Evolutionary conservation across 1,140 invertebrate genomes (phyloP), one percentile per base, ranked within the genome.

Genomic region (Drosophila teissieri): DNA sequence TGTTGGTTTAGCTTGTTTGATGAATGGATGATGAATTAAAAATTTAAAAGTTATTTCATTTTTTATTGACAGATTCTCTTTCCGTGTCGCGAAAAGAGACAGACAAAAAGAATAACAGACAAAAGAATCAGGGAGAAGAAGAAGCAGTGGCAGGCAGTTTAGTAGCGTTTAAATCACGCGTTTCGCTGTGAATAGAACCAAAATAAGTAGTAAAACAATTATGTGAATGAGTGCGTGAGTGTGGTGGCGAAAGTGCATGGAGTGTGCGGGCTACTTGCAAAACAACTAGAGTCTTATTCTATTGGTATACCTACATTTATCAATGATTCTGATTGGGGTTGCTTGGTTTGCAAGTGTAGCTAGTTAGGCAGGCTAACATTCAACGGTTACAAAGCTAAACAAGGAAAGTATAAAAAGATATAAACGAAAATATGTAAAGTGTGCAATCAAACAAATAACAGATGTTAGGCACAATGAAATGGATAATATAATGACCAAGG

Each of bases 111-210:
- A 54, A 36, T 45, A 53, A 70, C 10, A 64, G 37, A 60, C 31
- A 67, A 31, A 77, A 7, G 65, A 24, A 53, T 24, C 53, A 48
- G 58, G 31, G 31, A 53, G 39, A 56, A 72, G 72, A 42, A 64
- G 37, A 51, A 64, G 78, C 65, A 40, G 54, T 57, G 61, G 53
- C 73, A 61, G 55, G 74, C 58, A 42, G 78, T 80, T 78, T 45
- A 78, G 52, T 73, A 78, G 69, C 69, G 51, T 74, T 74, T 74
- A 61, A 79, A 69, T 72, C 65, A 74, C 69, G 64, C 61, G 60
- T 80, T 45, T 69, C 39, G 55, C 58, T 78, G 62, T 72, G 46
- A 44, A 72, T 54, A 60, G 42, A 80, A 63, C 37, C 62, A 40
- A 80, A 61, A 58, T 39, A 54, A 51, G 58, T 58, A 68, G 63